These are phyloP conservation scores for Anthopleura sola DNA, from an alignment of 64 coral and sea anemone genomes.

Conservation along the genomic window DNA sequence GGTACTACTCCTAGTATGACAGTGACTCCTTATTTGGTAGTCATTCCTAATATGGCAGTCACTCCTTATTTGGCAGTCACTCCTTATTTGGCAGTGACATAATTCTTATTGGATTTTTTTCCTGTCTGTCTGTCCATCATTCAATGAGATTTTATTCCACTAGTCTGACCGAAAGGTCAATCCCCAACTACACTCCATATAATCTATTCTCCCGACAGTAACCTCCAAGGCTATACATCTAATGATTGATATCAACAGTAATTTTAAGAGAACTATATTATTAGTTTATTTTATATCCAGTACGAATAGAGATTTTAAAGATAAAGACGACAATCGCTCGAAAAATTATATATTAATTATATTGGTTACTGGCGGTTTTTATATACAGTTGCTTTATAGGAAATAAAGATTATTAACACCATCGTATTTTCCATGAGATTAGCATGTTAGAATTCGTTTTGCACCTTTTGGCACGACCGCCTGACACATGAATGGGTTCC, in stretches of 20 bases:
- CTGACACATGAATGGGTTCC: too few relatives aligned
- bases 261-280: neutral
- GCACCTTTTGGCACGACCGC: too few relatives aligned
- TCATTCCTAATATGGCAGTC: neutral
- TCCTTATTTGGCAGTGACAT: neutral
- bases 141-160: too few relatives aligned
- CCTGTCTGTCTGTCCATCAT: too few relatives aligned
- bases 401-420: neutral
- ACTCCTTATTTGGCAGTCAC: neutral
- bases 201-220: neutral
- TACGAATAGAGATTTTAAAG: neutral
- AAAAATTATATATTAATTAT: neutral
- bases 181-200: too few relatives aligned
- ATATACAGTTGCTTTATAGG: conserved; percentile 12
- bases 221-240: neutral
- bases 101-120: too few relatives aligned
- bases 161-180: too few relatives aligned
- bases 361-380: conserved; percentile 15
- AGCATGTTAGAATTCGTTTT: too few relatives aligned
- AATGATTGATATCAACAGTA: neutral
- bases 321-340: neutral
- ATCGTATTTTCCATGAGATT: too few relatives aligned
- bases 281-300: conserved; percentile 9
- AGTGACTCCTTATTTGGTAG: neutral
- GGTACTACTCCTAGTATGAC: too few relatives aligned